These are phyloP conservation scores for Metopolophium dirhodum DNA, from an alignment of 1,140 invertebrate genomes.

Conservation along the genomic window DNA sequence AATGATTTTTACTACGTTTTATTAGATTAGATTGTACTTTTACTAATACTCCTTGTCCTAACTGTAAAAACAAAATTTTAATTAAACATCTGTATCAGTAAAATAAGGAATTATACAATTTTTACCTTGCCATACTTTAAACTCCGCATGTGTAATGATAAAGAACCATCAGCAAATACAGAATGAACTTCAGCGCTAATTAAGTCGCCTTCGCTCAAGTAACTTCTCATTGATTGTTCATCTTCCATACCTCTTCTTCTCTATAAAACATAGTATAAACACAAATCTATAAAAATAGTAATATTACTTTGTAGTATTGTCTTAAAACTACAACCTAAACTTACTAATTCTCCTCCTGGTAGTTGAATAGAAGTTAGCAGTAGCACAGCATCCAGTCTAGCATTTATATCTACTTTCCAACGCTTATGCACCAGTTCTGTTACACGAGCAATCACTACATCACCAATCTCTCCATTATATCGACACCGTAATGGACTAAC, in stretches of 20 bases:
- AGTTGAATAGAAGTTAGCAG: conserved; percentile 94
- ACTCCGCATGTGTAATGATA: conserved; percentile 94
- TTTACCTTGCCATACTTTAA: conserved; percentile 95
- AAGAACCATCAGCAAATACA: conserved; percentile 81
- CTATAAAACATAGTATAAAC: conserved; percentile 64
- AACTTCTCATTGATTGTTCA: conserved; percentile 95
- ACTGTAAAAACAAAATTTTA: conserved; percentile 63
- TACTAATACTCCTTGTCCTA: conserved; percentile 86
- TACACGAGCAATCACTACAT: conserved; percentile 94
- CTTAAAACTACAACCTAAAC: conserved; percentile 62
- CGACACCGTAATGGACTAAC: conserved; percentile 88
- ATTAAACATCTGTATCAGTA: conserved; percentile 41
- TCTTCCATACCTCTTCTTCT: conserved; percentile 92
- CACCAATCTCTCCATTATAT: conserved; percentile 94
- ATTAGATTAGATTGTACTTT: conserved; percentile 93
- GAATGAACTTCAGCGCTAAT: conserved; percentile 98
- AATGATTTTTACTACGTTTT: conserved; percentile 93
- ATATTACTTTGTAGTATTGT: background rate
- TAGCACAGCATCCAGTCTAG: conserved; percentile 86
- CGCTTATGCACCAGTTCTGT: conserved; percentile 88
- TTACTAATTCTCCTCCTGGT: conserved; percentile 93
- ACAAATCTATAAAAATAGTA: background rate
- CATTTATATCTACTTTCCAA: conserved; percentile 96
- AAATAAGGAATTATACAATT: conserved; percentile 46
- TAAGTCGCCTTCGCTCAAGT: conserved; percentile 94